phyloP scores from a whole-genome alignment of 2,888 invertebrate species.

The Mystacides longicornis region DNA sequence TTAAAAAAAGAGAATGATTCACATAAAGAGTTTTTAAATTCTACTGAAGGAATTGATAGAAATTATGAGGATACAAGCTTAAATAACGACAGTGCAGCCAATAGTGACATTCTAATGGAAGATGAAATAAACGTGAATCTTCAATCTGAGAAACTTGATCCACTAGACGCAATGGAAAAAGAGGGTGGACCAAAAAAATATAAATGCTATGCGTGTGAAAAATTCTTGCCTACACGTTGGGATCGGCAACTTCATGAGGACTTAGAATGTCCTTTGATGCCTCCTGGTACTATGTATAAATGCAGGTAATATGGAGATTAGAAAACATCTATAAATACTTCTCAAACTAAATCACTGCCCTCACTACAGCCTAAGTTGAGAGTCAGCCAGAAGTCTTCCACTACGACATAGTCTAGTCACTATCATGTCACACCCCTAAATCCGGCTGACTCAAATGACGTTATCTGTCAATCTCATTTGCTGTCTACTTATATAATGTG shows the following conservation, averaged over 20 bases:
- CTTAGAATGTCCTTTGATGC: slow-evolving; percentile 7
- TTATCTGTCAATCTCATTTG: no score
- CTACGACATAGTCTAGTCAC: no score
- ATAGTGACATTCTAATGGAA: neutral
- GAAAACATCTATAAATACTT: no score
- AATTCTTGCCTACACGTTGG: neutral
- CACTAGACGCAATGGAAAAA: neutral
- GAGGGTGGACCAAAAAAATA: neutral
- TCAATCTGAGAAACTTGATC: neutral
- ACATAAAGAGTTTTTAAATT: neutral
- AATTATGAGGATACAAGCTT: neutral
- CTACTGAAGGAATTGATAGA: neutral
- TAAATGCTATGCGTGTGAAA: slow-evolving; percentile 11
- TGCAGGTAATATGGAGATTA: slow-evolving; percentile 11
- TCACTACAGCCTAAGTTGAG: no score
- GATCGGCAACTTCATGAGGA: slow-evolving; percentile 10
- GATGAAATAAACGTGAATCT: neutral
- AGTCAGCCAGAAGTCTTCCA: no score
- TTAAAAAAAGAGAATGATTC: neutral
- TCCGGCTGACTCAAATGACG: no score
- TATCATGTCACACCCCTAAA: no score
- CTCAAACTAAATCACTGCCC: no score
- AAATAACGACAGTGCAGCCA: neutral
- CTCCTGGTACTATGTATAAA: slow-evolving; percentile 8
- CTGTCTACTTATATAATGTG: no score